Base-by-base conservation (phyloP, 1,140 invertebrate species). In the Linepithema humile region DNA sequence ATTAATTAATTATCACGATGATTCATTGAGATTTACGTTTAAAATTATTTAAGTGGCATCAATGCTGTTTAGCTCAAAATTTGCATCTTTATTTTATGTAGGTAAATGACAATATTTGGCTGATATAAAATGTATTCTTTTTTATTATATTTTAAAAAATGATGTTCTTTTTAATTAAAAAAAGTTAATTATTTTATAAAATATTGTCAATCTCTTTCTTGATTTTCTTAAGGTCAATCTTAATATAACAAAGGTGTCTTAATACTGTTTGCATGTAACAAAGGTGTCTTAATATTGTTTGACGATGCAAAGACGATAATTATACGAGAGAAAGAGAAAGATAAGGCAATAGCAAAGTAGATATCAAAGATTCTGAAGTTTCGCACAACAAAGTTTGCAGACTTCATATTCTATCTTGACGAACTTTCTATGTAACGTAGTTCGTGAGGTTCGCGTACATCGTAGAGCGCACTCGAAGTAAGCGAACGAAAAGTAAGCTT, bases 1-100 rank as follows among this genome's bases (percentile, higher is more conserved):
- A 70, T 80, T 80, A 40, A 69, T 80, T 70, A 69, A 69, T n/a
- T n/a, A n/a, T n/a, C n/a, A n/a, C n/a, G 69, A 80, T 78, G 43
- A 35, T 78, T 78, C 2, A 10, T 20, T 40, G 20, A 5, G 4
- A 69, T 29, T 69, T 57, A 40, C 45, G 3, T 78, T 78, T 69
- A n/a, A 69, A 78, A 78, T 70, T 45, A 78, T 70, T 45, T 43
- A 32, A 69, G 12, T 20, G 6, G 48, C 23, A 78, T 65, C 35
- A 57, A 26, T 7, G 32, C 17, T 40, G 26, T 43, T 43, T 43
- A 29, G 1, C 40, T 53, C 15, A 23, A 69, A 69, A 55, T 40
- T 38, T 50, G 1, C 5, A 38, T 40, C 5, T 77, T 50, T 38
- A 67, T 65, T 64, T 35, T 29, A 53, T 7, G 1, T 29, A 23